Evolutionary conservation across 2,113 vertebrate genomes (phyloP), one percentile per base, ranked within the genome.

Genomic region (Thinocorus orbignyianus): DNA sequence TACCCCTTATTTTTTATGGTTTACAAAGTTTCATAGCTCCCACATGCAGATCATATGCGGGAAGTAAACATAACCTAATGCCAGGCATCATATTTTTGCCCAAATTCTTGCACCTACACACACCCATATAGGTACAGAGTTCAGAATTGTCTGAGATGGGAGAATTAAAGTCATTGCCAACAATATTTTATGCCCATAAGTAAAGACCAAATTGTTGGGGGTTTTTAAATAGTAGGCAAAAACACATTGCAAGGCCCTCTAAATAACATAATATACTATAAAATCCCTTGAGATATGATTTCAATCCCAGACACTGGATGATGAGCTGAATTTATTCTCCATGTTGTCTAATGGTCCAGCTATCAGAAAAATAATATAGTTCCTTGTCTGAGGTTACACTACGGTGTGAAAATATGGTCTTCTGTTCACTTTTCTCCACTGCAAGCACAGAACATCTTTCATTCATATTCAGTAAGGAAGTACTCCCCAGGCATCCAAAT

Each of bases 391-490:
- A 86, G 37, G 11, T 78, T 93, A 82, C 7, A 52, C 2, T 7
- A 25, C 1, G 25, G 18, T 23, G 10, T 68, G 44, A 84, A 93
- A 86, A 87, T 42, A 61, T 13, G 23, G 25, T 11, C 17, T 74
- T 93, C 41, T 8, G 15, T 85, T 82, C 82, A 20, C 64, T 94
- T 70, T 83, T 74, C 39, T 81, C 35, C 19, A 64, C 52, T 77
- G 12, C 5, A 25, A 81, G 33, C 64, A 86, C 3, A 61, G 93
- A 92, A 84, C 26, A 74, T 70, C 83, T 95, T 93, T 95, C 93
- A 95, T 98, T 97, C 96, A 89, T 97, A 95, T 97, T 96, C 91
- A 97, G 92, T 84, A 81, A 77, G 88, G 79, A 95, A 92, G 68
- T 70, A 92, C 79, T 93, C 85, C 66, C 94, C 88, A 91, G 91